Evolutionary conservation across 2,797 vertebrate species (phyloP).

Genomic region (Poeciliopsis turneri): DNA sequence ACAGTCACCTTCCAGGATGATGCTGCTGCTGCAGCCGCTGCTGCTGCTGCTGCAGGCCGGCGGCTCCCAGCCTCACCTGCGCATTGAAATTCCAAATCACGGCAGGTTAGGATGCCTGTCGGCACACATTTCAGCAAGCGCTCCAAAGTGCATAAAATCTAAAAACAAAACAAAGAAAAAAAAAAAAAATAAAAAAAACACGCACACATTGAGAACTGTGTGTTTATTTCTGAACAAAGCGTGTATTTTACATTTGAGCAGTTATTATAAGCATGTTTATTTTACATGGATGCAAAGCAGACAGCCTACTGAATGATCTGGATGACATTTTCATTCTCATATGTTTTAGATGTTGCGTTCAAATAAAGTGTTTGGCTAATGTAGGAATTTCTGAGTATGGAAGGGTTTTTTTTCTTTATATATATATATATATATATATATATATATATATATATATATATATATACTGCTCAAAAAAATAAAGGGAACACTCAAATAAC

Average conservation of each 20-base stretch:
- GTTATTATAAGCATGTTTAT: background rate
- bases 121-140: background rate
- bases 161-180: background rate
- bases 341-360: background rate
- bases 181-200: rapidly evolving
- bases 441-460: too few relatives aligned
- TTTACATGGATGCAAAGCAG: background rate
- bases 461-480: too few relatives aligned
- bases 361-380: background rate
- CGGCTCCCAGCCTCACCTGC: slow-evolving; percentile 20
- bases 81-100: background rate
- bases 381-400: background rate
- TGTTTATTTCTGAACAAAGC: background rate
- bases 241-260: background rate
- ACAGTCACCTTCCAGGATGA: slow-evolving; percentile 42
- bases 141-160: background rate
- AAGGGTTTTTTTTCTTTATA: background rate
- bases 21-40: slow-evolving; percentile 37
- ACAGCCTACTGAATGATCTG: background rate
- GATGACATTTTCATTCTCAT: background rate
- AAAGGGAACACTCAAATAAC: too few relatives aligned
- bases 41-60: slow-evolving; percentile 38
- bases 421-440: too few relatives aligned
- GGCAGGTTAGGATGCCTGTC: background rate
- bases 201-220: background rate